These are phyloP conservation scores for Lindbergichthys nudifrons DNA, from an alignment of 2,797 vertebrate genomes.

Conservation along the genomic window DNA sequence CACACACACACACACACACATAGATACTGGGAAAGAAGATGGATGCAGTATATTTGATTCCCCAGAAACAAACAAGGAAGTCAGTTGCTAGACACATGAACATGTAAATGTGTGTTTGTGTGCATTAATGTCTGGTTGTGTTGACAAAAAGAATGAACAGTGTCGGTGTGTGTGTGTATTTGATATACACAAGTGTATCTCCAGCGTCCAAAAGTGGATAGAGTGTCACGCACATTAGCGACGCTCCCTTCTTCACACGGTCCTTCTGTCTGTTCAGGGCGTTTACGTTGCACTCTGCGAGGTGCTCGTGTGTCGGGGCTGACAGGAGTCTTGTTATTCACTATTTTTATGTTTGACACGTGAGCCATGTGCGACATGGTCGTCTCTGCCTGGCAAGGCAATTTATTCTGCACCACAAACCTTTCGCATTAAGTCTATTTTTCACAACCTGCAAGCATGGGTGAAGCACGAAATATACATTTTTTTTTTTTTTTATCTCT, in stretches of 20 bases:
- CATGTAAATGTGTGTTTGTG: too few species aligned
- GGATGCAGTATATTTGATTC: constrained; percentile 67
- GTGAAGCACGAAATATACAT: constrained; percentile 27
- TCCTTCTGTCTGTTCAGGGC: not conserved
- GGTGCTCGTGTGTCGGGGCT: constrained; percentile 14
- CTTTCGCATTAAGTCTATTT: constrained; percentile 36
- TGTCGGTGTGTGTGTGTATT: too few species aligned
- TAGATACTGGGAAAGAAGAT: constrained; percentile 35
- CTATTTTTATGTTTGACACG: constrained; percentile 40
- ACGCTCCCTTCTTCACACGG: too few species aligned
- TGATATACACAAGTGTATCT: constrained; percentile 33
- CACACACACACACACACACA: constrained; percentile 7
- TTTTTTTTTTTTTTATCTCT: constrained; percentile 16
- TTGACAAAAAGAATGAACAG: too few species aligned
- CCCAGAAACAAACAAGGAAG: constrained; percentile 35
- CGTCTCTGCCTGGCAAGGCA: constrained; percentile 58
- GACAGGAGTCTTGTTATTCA: constrained; percentile 34
- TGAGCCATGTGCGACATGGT: constrained; percentile 32
- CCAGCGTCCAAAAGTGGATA: constrained; percentile 58
- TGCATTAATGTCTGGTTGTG: too few species aligned
- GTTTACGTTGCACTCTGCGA: constrained; percentile 6
- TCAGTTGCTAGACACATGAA: too few species aligned
- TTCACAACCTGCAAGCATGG: constrained; percentile 28
- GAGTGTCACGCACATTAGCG: constrained; percentile 46
- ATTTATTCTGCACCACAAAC: constrained; percentile 62